Evolutionary conservation across 2,797 vertebrate genomes (phyloP).

Genomic region (Denticeps clupeoides): DNA sequence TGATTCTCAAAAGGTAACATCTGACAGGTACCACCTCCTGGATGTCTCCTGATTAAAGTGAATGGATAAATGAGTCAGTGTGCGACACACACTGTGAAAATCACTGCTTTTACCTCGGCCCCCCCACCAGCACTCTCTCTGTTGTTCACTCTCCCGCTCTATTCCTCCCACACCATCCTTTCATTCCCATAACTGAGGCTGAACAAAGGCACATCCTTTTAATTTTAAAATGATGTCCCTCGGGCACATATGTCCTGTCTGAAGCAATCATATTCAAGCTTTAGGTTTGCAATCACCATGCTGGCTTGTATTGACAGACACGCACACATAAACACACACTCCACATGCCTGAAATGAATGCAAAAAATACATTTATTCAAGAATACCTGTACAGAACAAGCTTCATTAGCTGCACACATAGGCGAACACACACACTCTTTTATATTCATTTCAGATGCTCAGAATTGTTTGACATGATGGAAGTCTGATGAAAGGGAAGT

Average conservation of each 20-base stretch:
- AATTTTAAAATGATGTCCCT: slow-evolving; percentile 50
- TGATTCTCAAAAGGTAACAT: slow-evolving; percentile 2
- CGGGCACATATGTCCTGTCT: slow-evolving; percentile 41
- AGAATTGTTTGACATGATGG: slow-evolving; percentile 12
- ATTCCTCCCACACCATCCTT: slow-evolving; percentile 20
- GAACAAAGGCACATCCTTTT: slow-evolving; percentile 50
- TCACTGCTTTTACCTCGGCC: slow-evolving; percentile 33
- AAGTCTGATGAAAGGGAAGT: slow-evolving; percentile 12
- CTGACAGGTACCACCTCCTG: slow-evolving; percentile 16
- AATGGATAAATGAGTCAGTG: slow-evolving; percentile 47
- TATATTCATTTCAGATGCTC: slow-evolving; percentile 16
- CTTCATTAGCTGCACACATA: background rate
- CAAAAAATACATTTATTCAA: slow-evolving; percentile 4
- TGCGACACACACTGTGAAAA: slow-evolving; percentile 43
- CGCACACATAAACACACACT: slow-evolving; percentile 8
- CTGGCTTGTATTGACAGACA: slow-evolving; percentile 12
- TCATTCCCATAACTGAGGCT: slow-evolving; percentile 37
- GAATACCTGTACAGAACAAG: background rate
- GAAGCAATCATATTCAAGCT: slow-evolving; percentile 35
- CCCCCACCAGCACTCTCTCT: slow-evolving; percentile 1
- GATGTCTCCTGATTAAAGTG: slow-evolving; percentile 50
- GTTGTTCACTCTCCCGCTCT: background rate
- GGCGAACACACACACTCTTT: background rate
- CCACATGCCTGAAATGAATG: slow-evolving; percentile 1
- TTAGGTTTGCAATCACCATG: slow-evolving; percentile 43